These are phyloP conservation scores for Alloplasta piceator DNA, from an alignment of 2,888 invertebrate species.

Conservation along the genomic window DNA sequence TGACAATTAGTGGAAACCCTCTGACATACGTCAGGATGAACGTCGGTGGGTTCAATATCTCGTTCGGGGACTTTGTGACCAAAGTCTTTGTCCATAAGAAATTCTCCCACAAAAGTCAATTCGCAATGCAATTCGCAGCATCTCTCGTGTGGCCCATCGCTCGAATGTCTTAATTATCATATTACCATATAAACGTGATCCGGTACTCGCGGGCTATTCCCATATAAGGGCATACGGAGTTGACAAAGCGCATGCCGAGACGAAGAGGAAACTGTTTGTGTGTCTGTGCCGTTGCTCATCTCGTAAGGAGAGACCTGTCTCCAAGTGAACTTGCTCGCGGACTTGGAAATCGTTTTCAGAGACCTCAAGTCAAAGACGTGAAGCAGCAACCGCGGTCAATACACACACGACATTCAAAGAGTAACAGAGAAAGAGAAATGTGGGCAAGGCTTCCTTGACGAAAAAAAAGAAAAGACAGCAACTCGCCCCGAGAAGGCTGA, in stretches of 20 bases:
- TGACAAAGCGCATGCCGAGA: constrained; percentile 57
- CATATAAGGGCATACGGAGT: constrained; percentile 64
- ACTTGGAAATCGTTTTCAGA: constrained; percentile 49
- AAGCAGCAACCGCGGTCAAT: neutral
- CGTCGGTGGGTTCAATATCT: constrained; percentile 7
- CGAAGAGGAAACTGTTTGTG: constrained; percentile 1
- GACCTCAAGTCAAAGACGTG: constrained; percentile 14
- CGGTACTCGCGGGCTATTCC: constrained; percentile 56
- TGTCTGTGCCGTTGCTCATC: constrained; percentile 36
- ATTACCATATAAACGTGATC: constrained; percentile 71
- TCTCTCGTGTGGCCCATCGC: constrained; percentile 32
- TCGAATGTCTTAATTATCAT: constrained; percentile 73
- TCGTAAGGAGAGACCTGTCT: constrained; percentile 60
- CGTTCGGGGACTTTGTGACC: constrained; percentile 17
- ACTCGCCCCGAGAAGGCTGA: constrained; percentile 54
- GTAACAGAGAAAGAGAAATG: constrained; percentile 21
- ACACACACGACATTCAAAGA: constrained; percentile 24
- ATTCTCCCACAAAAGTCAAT: constrained; percentile 38
- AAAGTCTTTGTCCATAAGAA: constrained; percentile 18
- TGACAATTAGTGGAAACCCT: constrained; percentile 54
- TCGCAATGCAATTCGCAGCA: neutral
- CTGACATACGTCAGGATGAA: constrained; percentile 34
- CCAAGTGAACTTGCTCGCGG: constrained; percentile 39
- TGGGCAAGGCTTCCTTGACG: constrained; percentile 50
- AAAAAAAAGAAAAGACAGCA: constrained; percentile 27